These are phyloP conservation scores for Sebastes umbrosus DNA, from an alignment of 2,797 vertebrate species.

Conservation along the genomic window DNA sequence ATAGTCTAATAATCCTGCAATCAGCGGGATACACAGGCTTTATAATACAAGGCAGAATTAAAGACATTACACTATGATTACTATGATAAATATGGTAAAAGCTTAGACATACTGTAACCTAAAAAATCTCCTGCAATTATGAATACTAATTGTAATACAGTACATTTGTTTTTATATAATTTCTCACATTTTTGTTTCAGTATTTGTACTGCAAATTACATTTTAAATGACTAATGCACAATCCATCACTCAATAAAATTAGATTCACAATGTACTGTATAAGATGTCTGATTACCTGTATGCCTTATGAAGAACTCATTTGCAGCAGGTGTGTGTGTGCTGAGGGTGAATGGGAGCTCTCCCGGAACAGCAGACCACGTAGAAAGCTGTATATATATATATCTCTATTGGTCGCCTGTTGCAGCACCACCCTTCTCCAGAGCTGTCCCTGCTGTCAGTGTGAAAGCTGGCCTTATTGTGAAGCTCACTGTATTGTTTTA, in stretches of 20 bases:
- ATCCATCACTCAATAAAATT: not conserved
- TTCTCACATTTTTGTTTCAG: not conserved
- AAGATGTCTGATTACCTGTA: slow-evolving; percentile 33
- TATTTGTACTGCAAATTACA: not conserved
- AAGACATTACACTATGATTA: not conserved
- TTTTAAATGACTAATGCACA: not conserved
- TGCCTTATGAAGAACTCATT: slow-evolving; percentile 61
- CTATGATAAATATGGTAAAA: not conserved
- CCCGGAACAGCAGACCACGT: slow-evolving; percentile 42
- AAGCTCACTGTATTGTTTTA: slow-evolving; percentile 69
- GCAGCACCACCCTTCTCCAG: slow-evolving; percentile 66
- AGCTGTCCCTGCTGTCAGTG: slow-evolving; percentile 52
- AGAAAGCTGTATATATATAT: slow-evolving; percentile 60
- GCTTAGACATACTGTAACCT: not conserved
- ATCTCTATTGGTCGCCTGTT: slow-evolving; percentile 58
- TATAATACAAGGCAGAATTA: not conserved
- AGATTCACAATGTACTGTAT: not conserved
- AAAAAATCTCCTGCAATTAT: not conserved
- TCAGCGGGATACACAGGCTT: not conserved
- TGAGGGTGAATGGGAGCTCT: slow-evolving; percentile 29
- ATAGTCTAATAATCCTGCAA: not conserved
- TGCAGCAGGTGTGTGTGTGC: slow-evolving; percentile 32
- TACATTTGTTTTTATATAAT: not conserved
- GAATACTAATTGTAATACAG: not conserved
- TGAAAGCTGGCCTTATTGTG: slow-evolving; percentile 72